These are phyloP conservation scores for Odontomachus brunneus DNA, from an alignment of 1,140 invertebrate species.

Conservation along the genomic window DNA sequence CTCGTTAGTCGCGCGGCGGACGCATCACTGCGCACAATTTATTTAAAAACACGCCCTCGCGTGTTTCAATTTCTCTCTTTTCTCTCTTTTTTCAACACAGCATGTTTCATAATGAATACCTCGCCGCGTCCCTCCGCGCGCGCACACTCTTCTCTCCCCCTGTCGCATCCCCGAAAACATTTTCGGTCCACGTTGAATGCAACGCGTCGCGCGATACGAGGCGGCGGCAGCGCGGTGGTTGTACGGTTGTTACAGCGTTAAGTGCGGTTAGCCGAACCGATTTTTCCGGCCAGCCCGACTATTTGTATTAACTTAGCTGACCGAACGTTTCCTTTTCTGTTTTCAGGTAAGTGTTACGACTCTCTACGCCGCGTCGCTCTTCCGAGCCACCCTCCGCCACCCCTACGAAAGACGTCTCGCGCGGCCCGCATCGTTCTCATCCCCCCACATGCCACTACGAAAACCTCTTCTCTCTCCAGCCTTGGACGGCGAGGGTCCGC, in stretches of 20 bases:
- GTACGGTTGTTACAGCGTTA: constrained; percentile 13
- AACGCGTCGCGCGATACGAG: constrained; percentile 27
- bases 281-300: constrained; percentile 55
- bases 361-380: not conserved
- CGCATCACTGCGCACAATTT: constrained; percentile 45
- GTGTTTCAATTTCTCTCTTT: constrained; percentile 31
- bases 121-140: not conserved
- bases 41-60: constrained; percentile 50
- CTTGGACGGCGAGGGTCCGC: not conserved
- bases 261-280: constrained; percentile 47
- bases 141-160: not conserved
- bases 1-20: constrained; percentile 42
- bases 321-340: constrained; percentile 74
- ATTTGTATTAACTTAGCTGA: constrained; percentile 76
- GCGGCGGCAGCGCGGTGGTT: too few relatives aligned
- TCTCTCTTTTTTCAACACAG: constrained; percentile 15
- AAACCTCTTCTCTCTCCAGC: constrained; percentile 39
- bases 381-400: not conserved
- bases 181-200: not conserved
- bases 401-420: not conserved
- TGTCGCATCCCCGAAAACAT: constrained; percentile 23
- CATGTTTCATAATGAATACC: constrained; percentile 50
- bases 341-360: constrained; percentile 75
- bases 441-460: constrained; percentile 34
- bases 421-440: not conserved